Conservation (phyloP, 2,797 vertebrate genomes). For the Microctenopoma lineatum region DNA sequence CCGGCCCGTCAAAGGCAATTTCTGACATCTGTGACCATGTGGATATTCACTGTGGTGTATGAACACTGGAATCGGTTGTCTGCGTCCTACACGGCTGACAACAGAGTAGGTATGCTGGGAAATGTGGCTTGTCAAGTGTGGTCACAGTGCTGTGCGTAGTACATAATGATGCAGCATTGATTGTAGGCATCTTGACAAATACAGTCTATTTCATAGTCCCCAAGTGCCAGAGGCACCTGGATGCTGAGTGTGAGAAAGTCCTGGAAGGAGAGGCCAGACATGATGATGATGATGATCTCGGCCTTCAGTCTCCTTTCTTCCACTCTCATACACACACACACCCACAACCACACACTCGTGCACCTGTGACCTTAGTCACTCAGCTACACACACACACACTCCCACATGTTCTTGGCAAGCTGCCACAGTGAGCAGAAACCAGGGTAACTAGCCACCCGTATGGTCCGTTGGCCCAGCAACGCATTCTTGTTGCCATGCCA, state of each 20-base stretch:
- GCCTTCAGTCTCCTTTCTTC: constrained; percentile 38
- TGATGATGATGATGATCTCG: constrained; percentile 19
- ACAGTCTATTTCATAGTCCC: constrained; percentile 56
- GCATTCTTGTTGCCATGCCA: constrained; percentile 57
- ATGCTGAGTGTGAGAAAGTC: constrained; percentile 67
- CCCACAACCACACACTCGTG: constrained; percentile 18
- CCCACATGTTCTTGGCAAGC: constrained; percentile 35
- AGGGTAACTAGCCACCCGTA: constrained; percentile 30
- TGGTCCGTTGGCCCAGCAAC: constrained; percentile 46
- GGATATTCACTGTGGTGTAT: constrained; percentile 35
- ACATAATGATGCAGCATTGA: constrained; percentile 40
- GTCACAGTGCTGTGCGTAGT: constrained; percentile 5
- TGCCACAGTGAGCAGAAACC: constrained; percentile 43
- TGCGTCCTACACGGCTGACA: constrained; percentile 5
- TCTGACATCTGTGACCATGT: constrained; percentile 45
- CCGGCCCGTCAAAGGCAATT: constrained; percentile 62
- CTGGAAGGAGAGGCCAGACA: constrained; percentile 47
- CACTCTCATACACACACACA: neutral
- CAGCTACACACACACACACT: neutral
- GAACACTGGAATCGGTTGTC: constrained; percentile 27
- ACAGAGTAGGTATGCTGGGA: constrained; percentile 27
- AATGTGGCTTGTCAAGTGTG: constrained; percentile 26
- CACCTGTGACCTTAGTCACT: constrained; percentile 61
- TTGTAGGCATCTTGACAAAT: constrained; percentile 61
- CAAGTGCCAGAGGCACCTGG: constrained; percentile 62